Evolutionary conservation across 2,797 vertebrate genomes (phyloP).

Genomic region (Ficedula albicollis): DNA sequence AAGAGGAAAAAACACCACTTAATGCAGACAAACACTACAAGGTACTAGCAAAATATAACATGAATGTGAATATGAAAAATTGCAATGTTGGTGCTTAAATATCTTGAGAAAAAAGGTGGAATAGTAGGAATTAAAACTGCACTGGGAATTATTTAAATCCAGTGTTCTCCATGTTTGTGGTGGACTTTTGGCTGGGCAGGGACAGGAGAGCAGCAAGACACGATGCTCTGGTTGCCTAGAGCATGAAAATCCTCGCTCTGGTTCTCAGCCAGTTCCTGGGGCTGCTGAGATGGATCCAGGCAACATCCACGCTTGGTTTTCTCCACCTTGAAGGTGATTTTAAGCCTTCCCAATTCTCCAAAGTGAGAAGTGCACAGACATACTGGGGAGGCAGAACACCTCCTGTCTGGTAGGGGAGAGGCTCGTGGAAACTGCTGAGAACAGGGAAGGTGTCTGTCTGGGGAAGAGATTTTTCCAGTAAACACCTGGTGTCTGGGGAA

Average conservation of each 20-base stretch:
- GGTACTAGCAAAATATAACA: neutral
- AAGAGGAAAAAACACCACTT: neutral
- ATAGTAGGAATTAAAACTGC: neutral
- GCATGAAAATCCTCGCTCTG: neutral
- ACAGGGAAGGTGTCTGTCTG: neutral
- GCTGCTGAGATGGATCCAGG: neutral
- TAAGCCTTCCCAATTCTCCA: neutral
- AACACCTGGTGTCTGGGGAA: neutral
- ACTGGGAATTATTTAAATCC: neutral
- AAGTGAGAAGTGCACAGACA: neutral
- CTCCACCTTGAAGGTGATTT: neutral
- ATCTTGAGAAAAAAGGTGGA: neutral
- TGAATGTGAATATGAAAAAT: neutral
- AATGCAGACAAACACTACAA: neutral
- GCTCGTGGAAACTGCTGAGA: neutral
- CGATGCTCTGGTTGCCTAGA: accelerated
- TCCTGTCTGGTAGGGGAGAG: neutral
- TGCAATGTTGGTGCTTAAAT: neutral
- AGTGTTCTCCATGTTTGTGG: neutral
- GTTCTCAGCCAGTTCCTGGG: neutral
- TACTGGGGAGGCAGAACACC: neutral
- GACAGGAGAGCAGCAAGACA: neutral
- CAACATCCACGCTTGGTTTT: neutral
- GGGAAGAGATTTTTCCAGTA: neutral
- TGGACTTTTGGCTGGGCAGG: neutral